Evolutionary conservation across 2,113 vertebrate genomes (phyloP), one percentile per base, ranked within the genome.

Genomic region (Sylvilagus bachmani): DNA sequence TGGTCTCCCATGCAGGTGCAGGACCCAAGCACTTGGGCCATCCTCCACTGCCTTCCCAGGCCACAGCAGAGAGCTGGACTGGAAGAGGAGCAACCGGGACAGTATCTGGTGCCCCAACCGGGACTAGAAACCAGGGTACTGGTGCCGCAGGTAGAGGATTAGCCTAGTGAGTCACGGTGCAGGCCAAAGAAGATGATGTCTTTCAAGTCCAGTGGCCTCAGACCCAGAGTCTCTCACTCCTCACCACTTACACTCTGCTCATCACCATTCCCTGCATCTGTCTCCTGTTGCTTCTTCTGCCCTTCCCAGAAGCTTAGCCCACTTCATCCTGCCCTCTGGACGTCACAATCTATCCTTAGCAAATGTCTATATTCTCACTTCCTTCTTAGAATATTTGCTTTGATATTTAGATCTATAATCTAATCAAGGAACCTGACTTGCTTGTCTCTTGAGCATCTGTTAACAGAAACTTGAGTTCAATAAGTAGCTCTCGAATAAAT

Each of bases 141-240:
- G 44, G 44, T 7, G 44, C 44, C 44, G 8, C 44, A 44, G 44
- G 44, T 7, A 6, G 44, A 44, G 44, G 44, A 44, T 44, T 7
- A 44, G 44, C 44, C 44, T 44, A 44, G 44, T 44, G 44, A 44
- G 7, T 1, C 44, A 1, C 6, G 44, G 44, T 7, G 44, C 44
- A 6, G 44, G 44, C 44, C 44, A 44, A 7, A 44, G 6, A 44
- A 12, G 2, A 29, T 19, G 6, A 33, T 58, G 69, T 16, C 38
- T 49, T 51, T 82, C 17, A 62, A 1, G 2, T 9, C 10, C 13
- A 31, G 29, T 91, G 25, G 3, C 9, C 80, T 25, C 4, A 27
- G n/a, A 33, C 3, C 8, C 4, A 1, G 0, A 21, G 6, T 55
- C 5, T 2, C 31, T 36, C 5, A 3, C 2, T 21, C 17, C 24